Evolutionary conservation across 2,113 vertebrate genomes (phyloP).

Genomic region (Gallinago media): DNA sequence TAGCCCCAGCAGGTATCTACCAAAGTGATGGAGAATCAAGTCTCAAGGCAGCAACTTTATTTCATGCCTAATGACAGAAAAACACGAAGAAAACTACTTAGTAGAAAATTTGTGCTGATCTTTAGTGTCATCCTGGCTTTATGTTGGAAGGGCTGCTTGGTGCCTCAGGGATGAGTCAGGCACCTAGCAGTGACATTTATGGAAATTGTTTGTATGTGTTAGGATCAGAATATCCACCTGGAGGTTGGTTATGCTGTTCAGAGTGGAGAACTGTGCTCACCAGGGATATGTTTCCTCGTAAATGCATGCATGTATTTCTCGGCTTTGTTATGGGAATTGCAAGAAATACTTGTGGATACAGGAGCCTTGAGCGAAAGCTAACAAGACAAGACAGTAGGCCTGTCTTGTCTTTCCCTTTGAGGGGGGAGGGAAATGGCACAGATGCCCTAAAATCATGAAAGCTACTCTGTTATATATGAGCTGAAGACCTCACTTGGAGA

Average conservation of each 20-base stretch:
- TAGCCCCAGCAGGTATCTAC: neutral
- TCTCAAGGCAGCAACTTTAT: neutral
- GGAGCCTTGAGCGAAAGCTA: neutral
- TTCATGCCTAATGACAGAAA: neutral
- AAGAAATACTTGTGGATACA: neutral
- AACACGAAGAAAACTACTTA: neutral
- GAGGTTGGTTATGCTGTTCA: neutral
- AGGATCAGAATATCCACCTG: neutral
- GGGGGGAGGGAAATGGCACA: neutral
- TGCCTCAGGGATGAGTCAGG: neutral
- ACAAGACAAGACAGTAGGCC: neutral
- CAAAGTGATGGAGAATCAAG: neutral
- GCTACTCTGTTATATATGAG: neutral
- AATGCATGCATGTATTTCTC: neutral
- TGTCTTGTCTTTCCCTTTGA: neutral
- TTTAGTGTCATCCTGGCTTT: neutral
- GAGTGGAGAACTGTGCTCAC: neutral
- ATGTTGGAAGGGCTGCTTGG: neutral
- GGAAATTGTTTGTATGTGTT: neutral
- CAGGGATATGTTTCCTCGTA: neutral
- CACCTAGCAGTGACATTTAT: neutral
- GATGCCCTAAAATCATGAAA: neutral
- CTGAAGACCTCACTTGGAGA: neutral
- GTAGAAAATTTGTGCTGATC: neutral
- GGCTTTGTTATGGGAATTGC: neutral